These are phyloP conservation scores for Sebastolobus alascanus DNA, from an alignment of 2,797 vertebrate species.

Conservation along the genomic window DNA sequence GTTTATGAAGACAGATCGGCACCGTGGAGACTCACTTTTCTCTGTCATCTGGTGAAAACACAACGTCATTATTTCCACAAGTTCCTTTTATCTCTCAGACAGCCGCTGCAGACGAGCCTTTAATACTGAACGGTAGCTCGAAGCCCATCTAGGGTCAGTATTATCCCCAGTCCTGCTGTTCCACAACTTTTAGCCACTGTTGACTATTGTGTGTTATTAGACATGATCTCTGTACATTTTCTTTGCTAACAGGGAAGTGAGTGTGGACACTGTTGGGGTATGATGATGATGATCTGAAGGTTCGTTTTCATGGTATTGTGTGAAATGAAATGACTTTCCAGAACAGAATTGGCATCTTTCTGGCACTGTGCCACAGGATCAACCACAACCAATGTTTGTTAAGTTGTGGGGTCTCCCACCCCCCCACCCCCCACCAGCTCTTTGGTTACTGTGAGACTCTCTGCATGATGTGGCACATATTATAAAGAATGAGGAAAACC, in stretches of 20 bases:
- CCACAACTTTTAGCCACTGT: neutral
- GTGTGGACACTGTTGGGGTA: neutral
- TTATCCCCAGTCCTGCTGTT: slow-evolving; percentile 3
- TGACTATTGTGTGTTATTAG: slow-evolving; percentile 6
- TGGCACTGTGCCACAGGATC: neutral
- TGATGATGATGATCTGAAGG: slow-evolving; percentile 8
- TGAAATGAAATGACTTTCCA: slow-evolving; percentile 7
- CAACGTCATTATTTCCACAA: slow-evolving; percentile 16
- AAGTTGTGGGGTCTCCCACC: slow-evolving; percentile 1
- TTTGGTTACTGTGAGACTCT: neutral
- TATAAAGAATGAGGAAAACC: neutral
- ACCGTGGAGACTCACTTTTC: neutral
- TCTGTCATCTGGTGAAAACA: neutral
- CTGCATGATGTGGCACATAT: neutral
- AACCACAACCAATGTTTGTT: slow-evolving; percentile 1
- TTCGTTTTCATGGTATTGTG: neutral
- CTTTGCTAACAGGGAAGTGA: neutral
- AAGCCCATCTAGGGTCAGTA: slow-evolving; percentile 11
- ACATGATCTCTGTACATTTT: slow-evolving; percentile 12
- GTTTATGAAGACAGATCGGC: slow-evolving; percentile 12
- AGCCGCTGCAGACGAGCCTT: neutral
- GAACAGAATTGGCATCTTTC: neutral
- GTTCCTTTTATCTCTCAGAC: slow-evolving; percentile 13
- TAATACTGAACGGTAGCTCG: slow-evolving; percentile 4
- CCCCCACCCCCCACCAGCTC: no score